Base-by-base conservation (phyloP, 2,113 vertebrate species). In the Macquaria australasica region DNA sequence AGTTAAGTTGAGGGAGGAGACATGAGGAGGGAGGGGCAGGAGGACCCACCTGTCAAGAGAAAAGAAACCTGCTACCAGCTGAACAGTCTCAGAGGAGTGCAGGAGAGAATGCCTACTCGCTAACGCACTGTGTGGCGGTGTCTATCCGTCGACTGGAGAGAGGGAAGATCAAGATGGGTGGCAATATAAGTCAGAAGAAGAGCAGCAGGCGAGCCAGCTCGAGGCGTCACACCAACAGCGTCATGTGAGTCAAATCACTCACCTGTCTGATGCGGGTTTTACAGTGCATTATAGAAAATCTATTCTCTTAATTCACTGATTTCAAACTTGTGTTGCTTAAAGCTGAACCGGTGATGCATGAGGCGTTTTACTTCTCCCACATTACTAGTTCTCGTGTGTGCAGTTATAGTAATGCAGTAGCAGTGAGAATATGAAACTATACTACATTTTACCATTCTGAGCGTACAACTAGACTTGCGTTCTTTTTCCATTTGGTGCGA, bases 131-230 rank as follows among this genome's bases (percentile, higher is more conserved):
- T 34, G 37, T 25, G 34, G 18, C 2, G 3, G 53, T 10, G 31
- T 34, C 14, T 8, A n/a, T 39, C 53, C 34, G 37, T 60, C 10
- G 71, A 43, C 50, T 45, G 62, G 21, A 75, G 23, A 50, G 25
- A 50, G 45, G 43, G 51, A 51, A 56, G 8, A 66, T 84, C 59
- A 85, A 70, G 63, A 95, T 95, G 94, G 94, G 94, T 8, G 91
- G 89, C 50, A 86, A 51, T 14, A 9, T 79, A 28, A 94, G 93
- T 88, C 93, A 91, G 77, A 93, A 68, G 92, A 93, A 72, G 72
- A 28, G 66, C 78, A 82, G 72, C 84, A 59, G 20, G 76, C 37
- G 31, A 70, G 18, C 48, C 37, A 85, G 88, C 77, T 37, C 75
- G 6, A 77, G 59, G 79, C 86, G 76, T 73, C 72, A 59, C 60